Evolutionary conservation across 2,888 invertebrate genomes (phyloP).

Genomic region (Drosophila multiciliata): DNA sequence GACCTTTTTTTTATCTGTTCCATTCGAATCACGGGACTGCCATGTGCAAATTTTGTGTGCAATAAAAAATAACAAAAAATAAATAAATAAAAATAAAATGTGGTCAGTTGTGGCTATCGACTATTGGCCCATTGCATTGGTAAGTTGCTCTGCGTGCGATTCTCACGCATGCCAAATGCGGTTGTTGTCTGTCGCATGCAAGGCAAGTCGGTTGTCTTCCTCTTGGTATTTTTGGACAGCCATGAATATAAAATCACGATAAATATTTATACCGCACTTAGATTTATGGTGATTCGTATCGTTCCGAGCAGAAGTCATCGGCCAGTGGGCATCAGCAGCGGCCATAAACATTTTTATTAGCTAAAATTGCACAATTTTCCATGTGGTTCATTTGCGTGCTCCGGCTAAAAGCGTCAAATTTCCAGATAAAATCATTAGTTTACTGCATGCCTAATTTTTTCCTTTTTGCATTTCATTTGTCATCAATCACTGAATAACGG

Average conservation of each 20-base stretch:
- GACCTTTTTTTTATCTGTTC: constrained; percentile 67
- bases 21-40: constrained; percentile 55
- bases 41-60: constrained; percentile 63
- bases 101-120: constrained; percentile 26
- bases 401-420: constrained; percentile 24
- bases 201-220: constrained; percentile 34
- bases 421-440: constrained; percentile 24
- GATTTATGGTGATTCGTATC: constrained; percentile 76
- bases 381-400: constrained; percentile 59
- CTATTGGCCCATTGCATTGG: constrained; percentile 24
- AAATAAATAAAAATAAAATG: constrained; percentile 41
- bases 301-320: constrained; percentile 63
- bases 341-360: constrained; percentile 73
- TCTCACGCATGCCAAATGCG: constrained; percentile 69
- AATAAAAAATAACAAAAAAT: constrained; percentile 39
- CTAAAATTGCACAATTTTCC: constrained; percentile 70
- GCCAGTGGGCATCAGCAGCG: constrained; percentile 46
- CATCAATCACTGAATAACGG: constrained; percentile 45
- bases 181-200: constrained; percentile 35
- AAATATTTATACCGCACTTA: constrained; percentile 75
- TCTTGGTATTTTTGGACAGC: constrained; percentile 20
- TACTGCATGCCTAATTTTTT: constrained; percentile 26
- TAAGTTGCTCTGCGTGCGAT: constrained; percentile 53
- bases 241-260: constrained; percentile 76
- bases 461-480: constrained; percentile 34